Percentiles rank a stretch among this genome's conserved stretches.
Conservation (phyloP, 1,140 invertebrate genomes). For the Rhopalosiphum maidis region DNA sequence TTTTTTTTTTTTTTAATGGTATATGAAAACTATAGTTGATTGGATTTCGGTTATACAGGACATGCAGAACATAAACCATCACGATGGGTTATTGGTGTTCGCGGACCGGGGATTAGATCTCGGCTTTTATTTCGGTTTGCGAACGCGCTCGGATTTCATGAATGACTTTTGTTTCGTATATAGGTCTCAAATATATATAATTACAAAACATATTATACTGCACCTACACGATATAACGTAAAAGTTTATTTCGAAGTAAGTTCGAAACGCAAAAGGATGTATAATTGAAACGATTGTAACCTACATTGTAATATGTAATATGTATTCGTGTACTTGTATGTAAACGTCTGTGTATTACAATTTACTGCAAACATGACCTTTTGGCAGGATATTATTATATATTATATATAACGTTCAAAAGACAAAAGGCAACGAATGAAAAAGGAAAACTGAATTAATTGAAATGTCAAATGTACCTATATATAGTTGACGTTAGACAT, state of each 20-base stretch:
- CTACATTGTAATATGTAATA: neutral
- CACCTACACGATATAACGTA: neutral
- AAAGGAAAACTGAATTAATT: neutral
- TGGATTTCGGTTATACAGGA: neutral
- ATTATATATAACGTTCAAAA: neutral
- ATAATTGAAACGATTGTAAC: conserved; percentile 1
- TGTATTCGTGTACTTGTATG: neutral
- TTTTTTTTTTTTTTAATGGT: no score
- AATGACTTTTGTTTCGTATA: neutral
- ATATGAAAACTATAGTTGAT: no score
- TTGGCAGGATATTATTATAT: neutral
- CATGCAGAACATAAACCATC: neutral
- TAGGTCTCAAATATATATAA: neutral
- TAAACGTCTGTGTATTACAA: neutral
- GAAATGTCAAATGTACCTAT: neutral
- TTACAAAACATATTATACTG: neutral
- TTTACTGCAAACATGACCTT: neutral
- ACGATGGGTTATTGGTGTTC: no score
- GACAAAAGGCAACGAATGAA: neutral
- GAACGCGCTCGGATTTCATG: neutral
- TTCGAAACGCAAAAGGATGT: neutral
- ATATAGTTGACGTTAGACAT: neutral
- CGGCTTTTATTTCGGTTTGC: neutral
- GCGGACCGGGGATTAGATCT: neutral
- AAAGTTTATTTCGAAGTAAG: neutral